phyloP scores from a whole-genome alignment of 2,797 vertebrate genomes.

The Takifugu ocellatus region DNA sequence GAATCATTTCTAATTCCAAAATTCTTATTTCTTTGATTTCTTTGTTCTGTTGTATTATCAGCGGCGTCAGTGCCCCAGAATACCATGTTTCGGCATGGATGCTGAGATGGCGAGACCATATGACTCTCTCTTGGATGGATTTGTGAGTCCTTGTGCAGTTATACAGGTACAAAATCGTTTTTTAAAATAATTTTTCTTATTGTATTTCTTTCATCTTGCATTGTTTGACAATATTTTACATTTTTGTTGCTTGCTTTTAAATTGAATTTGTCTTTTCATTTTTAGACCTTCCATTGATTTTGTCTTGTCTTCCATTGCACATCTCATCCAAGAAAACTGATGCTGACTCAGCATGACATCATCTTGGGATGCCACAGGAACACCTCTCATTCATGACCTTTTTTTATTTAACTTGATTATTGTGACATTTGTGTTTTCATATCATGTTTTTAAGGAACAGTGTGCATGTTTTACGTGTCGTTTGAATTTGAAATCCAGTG shows the following conservation, averaged over 20 bases:
- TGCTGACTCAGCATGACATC: slow-evolving; percentile 65
- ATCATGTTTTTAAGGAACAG: not conserved
- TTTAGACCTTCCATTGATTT: slow-evolving; percentile 75
- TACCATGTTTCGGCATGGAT: slow-evolving; percentile 38
- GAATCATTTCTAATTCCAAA: not conserved
- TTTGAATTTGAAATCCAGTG: no score
- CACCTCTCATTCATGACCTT: slow-evolving; percentile 43
- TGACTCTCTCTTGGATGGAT: slow-evolving; percentile 40
- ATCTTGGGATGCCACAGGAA: slow-evolving; percentile 70
- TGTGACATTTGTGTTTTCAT: slow-evolving; percentile 20
- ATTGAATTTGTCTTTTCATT: slow-evolving; percentile 62
- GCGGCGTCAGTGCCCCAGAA: slow-evolving; percentile 47
- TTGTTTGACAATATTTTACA: slow-evolving; percentile 29
- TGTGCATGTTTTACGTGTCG: no score
- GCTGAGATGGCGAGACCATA: slow-evolving; percentile 30
- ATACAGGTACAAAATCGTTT: slow-evolving; percentile 54
- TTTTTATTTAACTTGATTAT: slow-evolving; percentile 51
- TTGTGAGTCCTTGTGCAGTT: slow-evolving; percentile 33
- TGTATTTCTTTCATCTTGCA: slow-evolving; percentile 17
- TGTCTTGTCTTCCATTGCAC: slow-evolving; percentile 68
- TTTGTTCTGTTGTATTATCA: slow-evolving; percentile 45
- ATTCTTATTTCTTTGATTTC: slow-evolving; percentile 14
- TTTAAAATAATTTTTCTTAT: not conserved
- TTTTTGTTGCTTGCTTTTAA: slow-evolving; percentile 41
- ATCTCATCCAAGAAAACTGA: slow-evolving; percentile 71